phyloP scores from a whole-genome alignment of 2,888 invertebrate species.

The Sthenelais limicola region DNA sequence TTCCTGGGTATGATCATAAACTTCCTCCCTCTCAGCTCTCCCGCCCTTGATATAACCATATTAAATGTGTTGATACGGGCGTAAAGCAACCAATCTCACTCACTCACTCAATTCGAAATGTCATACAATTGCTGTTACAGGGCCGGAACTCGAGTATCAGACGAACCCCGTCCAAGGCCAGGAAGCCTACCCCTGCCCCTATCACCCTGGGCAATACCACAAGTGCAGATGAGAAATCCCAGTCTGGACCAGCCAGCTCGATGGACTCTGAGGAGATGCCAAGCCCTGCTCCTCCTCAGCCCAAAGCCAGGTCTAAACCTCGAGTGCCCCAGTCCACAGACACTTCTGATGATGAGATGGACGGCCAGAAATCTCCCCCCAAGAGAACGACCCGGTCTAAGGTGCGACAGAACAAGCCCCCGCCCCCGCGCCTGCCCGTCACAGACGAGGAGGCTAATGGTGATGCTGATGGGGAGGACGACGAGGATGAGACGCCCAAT shows the following conservation, averaged over 20 bases:
- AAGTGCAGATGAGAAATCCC: too few relatives aligned
- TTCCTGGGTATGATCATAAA: too few relatives aligned
- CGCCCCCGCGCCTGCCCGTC: too few relatives aligned
- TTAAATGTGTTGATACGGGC: too few relatives aligned
- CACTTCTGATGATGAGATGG: slow-evolving; percentile 10
- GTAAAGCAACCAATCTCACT: too few relatives aligned
- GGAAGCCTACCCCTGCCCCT: slow-evolving; percentile 16
- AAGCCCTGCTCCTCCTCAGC: not conserved
- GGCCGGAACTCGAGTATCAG: not conserved
- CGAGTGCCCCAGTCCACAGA: not conserved
- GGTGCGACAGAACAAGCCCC: not conserved
- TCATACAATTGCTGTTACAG: too few relatives aligned
- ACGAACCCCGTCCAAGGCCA: slow-evolving; percentile 2
- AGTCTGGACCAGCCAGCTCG: too few relatives aligned
- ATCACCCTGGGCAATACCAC: slow-evolving; percentile 4
- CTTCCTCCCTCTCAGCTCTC: too few relatives aligned
- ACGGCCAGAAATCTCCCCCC: not conserved
- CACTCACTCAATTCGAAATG: too few relatives aligned
- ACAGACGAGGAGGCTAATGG: not conserved
- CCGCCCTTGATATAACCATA: too few relatives aligned
- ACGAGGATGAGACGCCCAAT: slow-evolving; percentile 2
- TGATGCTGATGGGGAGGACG: slow-evolving; percentile 5
- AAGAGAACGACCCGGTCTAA: not conserved
- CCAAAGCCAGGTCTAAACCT: not conserved
- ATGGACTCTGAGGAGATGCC: not conserved